Conservation (phyloP, 2,113 vertebrate species). For the Aegithalos caudatus region DNA sequence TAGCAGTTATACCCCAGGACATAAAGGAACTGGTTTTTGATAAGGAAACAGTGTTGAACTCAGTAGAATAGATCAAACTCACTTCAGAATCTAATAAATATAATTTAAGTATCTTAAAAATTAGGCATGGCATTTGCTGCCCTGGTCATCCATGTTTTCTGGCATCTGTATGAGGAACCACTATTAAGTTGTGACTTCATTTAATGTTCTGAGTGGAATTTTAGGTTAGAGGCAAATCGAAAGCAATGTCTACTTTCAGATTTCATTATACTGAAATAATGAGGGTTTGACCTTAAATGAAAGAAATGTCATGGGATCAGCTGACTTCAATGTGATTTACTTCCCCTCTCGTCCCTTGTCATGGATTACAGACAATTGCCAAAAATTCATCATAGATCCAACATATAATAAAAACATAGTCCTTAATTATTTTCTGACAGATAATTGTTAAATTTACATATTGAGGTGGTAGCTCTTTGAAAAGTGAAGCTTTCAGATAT, state of each 20-base stretch:
- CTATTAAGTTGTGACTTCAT: not conserved
- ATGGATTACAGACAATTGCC: not conserved
- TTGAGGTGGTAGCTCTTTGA: not conserved
- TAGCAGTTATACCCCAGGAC: not conserved
- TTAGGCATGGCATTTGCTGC: not conserved
- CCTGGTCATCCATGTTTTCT: not conserved
- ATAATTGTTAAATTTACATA: not conserved
- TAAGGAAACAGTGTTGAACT: not conserved
- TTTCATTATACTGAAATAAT: slow-evolving; percentile 8
- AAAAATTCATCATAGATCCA: not conserved
- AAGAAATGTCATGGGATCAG: not conserved
- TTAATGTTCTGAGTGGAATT: not conserved
- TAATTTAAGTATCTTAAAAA: not conserved
- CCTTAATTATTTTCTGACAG: not conserved
- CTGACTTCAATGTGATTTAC: not conserved
- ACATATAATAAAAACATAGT: not conserved
- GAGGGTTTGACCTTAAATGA: not conserved
- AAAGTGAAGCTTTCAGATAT: not conserved
- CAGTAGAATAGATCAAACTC: not conserved
- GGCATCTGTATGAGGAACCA: not conserved
- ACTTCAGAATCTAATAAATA: not conserved
- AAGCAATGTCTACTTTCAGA: not conserved
- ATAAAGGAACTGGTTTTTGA: not conserved
- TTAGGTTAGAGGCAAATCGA: not conserved
- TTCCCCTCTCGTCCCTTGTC: not conserved